A percentile compares a stretch with the other conserved stretches of the same genome.
Conservation (phyloP, 2,113 vertebrate species). For the Scatophagus argus region DNA sequence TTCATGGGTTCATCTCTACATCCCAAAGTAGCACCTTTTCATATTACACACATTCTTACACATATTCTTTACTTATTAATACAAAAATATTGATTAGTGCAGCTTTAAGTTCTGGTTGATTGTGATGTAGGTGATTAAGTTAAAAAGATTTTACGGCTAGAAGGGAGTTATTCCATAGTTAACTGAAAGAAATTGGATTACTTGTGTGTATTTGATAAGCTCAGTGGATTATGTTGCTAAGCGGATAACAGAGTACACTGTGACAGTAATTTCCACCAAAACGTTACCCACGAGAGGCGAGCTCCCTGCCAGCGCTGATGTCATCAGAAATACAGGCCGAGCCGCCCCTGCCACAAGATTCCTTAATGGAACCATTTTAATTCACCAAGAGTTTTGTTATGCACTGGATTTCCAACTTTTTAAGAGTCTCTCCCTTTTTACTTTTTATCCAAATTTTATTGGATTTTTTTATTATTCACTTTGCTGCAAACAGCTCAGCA, state of each 20-base stretch:
- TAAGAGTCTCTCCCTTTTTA: conserved; percentile 8
- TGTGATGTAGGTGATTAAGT: not conserved
- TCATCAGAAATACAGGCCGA: conserved; percentile 20
- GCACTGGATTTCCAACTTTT: conserved; percentile 3
- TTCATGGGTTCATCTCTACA: not conserved
- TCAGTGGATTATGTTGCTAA: conserved; percentile 39
- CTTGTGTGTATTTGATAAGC: conserved; percentile 31
- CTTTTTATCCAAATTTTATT: conserved; percentile 58
- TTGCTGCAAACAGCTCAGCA: conserved; percentile 25
- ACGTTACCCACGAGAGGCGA: conserved; percentile 11
- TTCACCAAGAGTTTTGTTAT: not conserved
- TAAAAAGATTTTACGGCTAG: not conserved
- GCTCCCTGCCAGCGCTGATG: not conserved
- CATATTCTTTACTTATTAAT: not conserved
- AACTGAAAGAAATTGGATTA: conserved; percentile 54
- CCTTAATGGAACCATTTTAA: conserved; percentile 12
- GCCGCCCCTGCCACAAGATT: not conserved
- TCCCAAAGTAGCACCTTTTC: not conserved
- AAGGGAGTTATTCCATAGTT: not conserved
- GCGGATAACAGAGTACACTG: conserved; percentile 36
- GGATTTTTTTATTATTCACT: conserved; percentile 54
- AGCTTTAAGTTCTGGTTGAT: conserved; percentile 12
- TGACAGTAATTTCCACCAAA: conserved; percentile 28
- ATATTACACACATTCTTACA: not conserved
- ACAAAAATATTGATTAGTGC: not conserved